Evolutionary conservation across 2,797 vertebrate species (phyloP).

Genomic region (Margarornis squamiger): DNA sequence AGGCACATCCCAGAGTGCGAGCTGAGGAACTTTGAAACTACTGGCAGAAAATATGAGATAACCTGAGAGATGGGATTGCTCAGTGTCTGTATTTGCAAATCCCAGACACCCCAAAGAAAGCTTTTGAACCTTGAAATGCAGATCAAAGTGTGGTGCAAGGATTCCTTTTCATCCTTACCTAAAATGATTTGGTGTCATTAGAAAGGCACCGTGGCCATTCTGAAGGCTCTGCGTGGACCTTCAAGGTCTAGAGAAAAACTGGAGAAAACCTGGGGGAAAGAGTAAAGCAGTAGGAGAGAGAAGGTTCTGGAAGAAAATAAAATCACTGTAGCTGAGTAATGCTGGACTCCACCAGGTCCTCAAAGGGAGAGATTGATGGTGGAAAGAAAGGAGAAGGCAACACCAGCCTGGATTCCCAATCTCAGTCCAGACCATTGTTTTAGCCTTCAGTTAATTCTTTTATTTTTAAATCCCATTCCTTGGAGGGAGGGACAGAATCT

Average conservation of each 20-base stretch:
- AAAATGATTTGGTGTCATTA: background rate
- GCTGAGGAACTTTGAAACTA: background rate
- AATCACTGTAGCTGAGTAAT: background rate
- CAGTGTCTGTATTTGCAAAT: background rate
- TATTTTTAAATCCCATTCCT: background rate
- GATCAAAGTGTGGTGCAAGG: background rate
- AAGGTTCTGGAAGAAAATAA: background rate
- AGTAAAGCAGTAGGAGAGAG: background rate
- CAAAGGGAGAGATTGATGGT: background rate
- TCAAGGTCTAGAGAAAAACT: background rate
- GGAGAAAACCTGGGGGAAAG: background rate
- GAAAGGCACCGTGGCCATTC: background rate
- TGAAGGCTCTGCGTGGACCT: background rate
- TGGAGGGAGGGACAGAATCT: background rate
- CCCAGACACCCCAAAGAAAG: background rate
- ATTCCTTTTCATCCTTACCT: background rate
- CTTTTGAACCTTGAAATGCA: background rate
- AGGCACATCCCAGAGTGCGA: background rate
- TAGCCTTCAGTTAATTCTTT: background rate
- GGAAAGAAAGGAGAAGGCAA: background rate
- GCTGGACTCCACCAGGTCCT: background rate
- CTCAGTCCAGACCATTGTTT: background rate
- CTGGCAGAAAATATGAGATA: background rate
- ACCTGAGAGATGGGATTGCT: background rate
- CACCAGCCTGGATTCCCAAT: background rate